Conservation (phyloP, 2,113 vertebrate species). For the Oryzias woworae region DNA sequence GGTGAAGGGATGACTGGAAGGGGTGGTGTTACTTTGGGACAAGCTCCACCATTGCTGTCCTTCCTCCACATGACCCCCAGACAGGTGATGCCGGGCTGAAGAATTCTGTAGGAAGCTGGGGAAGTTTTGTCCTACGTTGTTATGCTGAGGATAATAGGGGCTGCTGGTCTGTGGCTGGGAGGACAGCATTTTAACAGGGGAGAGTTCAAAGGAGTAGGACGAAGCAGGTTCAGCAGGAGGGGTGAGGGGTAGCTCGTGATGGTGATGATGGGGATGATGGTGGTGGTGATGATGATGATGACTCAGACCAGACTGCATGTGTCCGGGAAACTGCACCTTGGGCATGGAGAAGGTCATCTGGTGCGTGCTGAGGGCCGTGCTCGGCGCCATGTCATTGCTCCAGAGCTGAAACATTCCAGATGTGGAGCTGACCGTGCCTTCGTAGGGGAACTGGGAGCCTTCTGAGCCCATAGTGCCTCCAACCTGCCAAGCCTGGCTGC, state of each 20-base stretch:
- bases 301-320: slow-evolving; percentile 75
- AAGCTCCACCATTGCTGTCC: slow-evolving; percentile 86
- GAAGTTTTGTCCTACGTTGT: slow-evolving; percentile 79
- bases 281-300: slow-evolving; percentile 75
- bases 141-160: slow-evolving; percentile 81
- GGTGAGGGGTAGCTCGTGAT: slow-evolving; percentile 84
- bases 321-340: slow-evolving; percentile 81
- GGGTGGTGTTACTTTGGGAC: slow-evolving; percentile 72
- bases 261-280: slow-evolving; percentile 76
- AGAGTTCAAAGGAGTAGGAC: slow-evolving; percentile 84
- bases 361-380: slow-evolving; percentile 74
- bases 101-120: slow-evolving; percentile 79
- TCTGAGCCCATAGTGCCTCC: slow-evolving; percentile 65
- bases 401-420: slow-evolving; percentile 86
- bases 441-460: slow-evolving; percentile 76
- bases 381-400: slow-evolving; percentile 81
- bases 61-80: slow-evolving; percentile 75
- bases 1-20: slow-evolving; percentile 75
- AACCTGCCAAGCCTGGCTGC: slow-evolving; percentile 79
- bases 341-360: slow-evolving; percentile 82
- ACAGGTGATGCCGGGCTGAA: slow-evolving; percentile 73
- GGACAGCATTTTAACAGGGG: slow-evolving; percentile 81
- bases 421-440: slow-evolving; percentile 72
- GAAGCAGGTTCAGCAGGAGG: slow-evolving; percentile 81
- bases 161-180: slow-evolving; percentile 68